These are phyloP conservation scores for Grammomys surdaster DNA, from an alignment of 2,113 vertebrate species.

Conservation along the genomic window DNA sequence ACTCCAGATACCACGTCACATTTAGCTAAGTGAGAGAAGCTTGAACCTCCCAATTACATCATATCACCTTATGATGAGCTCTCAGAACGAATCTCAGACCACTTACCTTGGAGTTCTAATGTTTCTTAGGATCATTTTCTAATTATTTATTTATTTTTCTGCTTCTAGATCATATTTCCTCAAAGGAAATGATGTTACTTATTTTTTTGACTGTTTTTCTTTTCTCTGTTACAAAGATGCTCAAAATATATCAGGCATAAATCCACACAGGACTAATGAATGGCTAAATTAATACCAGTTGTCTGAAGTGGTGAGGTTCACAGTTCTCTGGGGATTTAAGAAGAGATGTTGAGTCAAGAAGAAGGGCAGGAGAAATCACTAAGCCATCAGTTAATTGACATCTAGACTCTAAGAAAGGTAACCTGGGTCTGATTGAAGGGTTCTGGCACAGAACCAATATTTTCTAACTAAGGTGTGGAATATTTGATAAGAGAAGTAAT, in stretches of 20 bases:
- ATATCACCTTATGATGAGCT: neutral
- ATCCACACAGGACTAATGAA: neutral
- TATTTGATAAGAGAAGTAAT: neutral
- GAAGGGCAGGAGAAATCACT: neutral
- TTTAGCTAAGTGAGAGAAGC: neutral
- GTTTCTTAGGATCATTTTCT: neutral
- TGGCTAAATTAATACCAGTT: conserved; percentile 18
- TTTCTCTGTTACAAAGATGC: neutral
- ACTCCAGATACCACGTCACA: neutral
- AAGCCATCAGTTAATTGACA: neutral
- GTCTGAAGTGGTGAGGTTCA: neutral
- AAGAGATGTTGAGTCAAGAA: neutral
- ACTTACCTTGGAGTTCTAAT: conserved; percentile 7
- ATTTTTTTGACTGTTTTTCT: neutral
- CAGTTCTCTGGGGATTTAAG: conserved; percentile 13
- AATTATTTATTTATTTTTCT: conserved; percentile 3
- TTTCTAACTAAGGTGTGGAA: neutral
- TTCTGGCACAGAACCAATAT: neutral
- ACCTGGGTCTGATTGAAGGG: neutral
- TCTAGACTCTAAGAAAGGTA: conserved; percentile 19
- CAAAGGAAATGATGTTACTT: neutral
- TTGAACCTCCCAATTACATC: neutral
- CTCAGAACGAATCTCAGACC: neutral
- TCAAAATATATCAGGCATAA: neutral
- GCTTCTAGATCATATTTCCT: conserved; percentile 16